A percentile compares a stretch with the other conserved stretches of the same genome.
phyloP scores from a whole-genome alignment of 2,797 vertebrate species.

The Alectoris magna region DNA sequence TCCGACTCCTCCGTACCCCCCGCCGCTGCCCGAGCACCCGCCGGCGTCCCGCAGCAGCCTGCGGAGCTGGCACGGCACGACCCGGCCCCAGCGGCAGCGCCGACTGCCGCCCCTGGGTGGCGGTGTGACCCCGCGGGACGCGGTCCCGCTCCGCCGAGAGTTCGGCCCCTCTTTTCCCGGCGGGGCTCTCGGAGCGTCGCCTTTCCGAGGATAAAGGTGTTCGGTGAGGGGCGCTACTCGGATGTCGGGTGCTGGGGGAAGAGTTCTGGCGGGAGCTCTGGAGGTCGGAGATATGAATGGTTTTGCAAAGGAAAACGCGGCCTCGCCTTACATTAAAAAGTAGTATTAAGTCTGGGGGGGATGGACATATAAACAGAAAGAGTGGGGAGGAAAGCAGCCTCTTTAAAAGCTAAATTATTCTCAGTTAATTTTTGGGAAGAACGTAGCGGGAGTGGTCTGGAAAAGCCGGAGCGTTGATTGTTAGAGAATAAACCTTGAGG shows the following conservation, averaged over 20 bases:
- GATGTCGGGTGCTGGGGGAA: background rate
- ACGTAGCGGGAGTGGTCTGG: background rate
- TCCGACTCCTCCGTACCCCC: background rate
- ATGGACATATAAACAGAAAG: background rate
- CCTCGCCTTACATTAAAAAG: background rate
- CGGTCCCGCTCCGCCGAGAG: background rate
- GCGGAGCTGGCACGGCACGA: background rate
- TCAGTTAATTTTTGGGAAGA: background rate
- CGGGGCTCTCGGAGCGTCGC: background rate
- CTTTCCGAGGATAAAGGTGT: fast-evolving
- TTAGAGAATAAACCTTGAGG: background rate
- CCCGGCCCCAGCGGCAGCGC: background rate
- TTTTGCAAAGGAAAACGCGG: background rate
- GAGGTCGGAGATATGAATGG: background rate
- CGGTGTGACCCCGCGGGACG: slow-evolving; percentile 9
- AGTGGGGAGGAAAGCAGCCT: background rate
- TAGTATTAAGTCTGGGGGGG: background rate
- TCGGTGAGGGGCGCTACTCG: background rate
- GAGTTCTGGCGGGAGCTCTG: background rate
- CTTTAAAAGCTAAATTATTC: background rate
- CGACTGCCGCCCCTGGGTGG: background rate
- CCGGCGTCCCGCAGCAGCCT: background rate
- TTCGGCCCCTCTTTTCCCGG: too few relatives aligned
- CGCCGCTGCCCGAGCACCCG: background rate
- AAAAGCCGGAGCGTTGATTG: background rate